Base-by-base conservation (phyloP, 2,797 vertebrate genomes). In the Acestrorhynchus altus region DNA sequence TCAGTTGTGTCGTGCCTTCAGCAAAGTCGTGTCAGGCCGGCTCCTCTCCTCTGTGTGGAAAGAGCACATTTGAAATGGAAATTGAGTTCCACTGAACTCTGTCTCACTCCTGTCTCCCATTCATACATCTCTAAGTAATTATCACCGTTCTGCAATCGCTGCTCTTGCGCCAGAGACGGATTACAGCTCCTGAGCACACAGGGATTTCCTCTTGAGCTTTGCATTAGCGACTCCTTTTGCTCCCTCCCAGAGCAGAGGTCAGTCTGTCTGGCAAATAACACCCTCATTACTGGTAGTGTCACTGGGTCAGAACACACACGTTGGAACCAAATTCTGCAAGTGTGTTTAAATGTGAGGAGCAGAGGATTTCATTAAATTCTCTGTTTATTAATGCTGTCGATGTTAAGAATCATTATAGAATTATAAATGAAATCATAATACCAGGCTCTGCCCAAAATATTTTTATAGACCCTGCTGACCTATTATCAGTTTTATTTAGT, bases 11-110 rank as follows among this genome's bases (percentile, higher is more conserved):
- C 56, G 39, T 28, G 54, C 66, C 66, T 51, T 68, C 46, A 52
- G 46, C 46, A 51, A 52, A 40, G 56, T 69, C 59, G 20, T 51
- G 28, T 52, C 26, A 76, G 28, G 54, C 65, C 56, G 26, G 20
- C 3, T 76, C 42, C 28, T 61, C 22, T 61, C 9, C 4, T 0
- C 28, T 4, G 46, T 47, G 68, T 11, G 31, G 57, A 75, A 69
- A 80, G 71, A 72, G 63, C 39, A 72, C 54, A 71, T 82, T 82
- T 82, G 56, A 81, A 81, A 81, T 72, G 74, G 42, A 72, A 76
- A 81, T 76, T 16, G 35, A 67, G 74, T 52, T 52, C 82, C 57
- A 66, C 68, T 63, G 70, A 75, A 75, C 67, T 59, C 26, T 77
- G 76, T 65, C 77, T 72, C 40, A 65, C 40, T 52, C 26, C 20